Evolutionary conservation across 2,797 vertebrate genomes (phyloP), one percentile per base, ranked within the genome.

Genomic region (Ctenopoma multispine): DNA sequence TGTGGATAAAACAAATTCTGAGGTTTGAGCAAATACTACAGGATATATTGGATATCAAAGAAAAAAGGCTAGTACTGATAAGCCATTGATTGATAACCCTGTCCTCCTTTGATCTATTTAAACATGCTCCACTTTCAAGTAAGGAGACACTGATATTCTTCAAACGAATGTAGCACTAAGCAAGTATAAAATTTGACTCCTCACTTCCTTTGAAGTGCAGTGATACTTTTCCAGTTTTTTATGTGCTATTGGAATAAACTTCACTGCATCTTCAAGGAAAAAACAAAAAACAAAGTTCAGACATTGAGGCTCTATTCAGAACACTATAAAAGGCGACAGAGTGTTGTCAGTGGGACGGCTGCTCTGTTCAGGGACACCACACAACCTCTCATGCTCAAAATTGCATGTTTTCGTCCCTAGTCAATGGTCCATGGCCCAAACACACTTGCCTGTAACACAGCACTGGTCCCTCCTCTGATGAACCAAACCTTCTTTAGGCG

Each of bases 321-420:
- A 56, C 62, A 43, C 62, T 74, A 68, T 36, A 34, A 27, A 87
- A 79, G 69, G 23, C 75, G 85, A 90, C 92, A 91, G 93, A 94
- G 92, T 91, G 90, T 82, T 31, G 27, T 89, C 77, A 77, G 75
- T 65, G 79, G 57, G 75, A 82, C 64, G 20, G 49, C 48, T 13
- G 50, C 49, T 31, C 59, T 1, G 57, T 75, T 70, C 67, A n/a
- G 31, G 55, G 54, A 64, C 44, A 29, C 57, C 31, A 54, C 24
- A 29, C 18, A n/a, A 13, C 41, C 24, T 29, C 29, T 23, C n/a
- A 10, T 54, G 5, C 46, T 53, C 34, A 34, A 34, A 3, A 34
- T 10, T 34, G 34, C 24, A 24, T 24, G 2, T 38, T 38, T 41
- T 41, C 4, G 40, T 41, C 40, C 4, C 14, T 14, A 14, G n/a